These are phyloP conservation scores for Ochotona curzoniae DNA, from an alignment of 2,113 vertebrate species.

Conservation along the genomic window DNA sequence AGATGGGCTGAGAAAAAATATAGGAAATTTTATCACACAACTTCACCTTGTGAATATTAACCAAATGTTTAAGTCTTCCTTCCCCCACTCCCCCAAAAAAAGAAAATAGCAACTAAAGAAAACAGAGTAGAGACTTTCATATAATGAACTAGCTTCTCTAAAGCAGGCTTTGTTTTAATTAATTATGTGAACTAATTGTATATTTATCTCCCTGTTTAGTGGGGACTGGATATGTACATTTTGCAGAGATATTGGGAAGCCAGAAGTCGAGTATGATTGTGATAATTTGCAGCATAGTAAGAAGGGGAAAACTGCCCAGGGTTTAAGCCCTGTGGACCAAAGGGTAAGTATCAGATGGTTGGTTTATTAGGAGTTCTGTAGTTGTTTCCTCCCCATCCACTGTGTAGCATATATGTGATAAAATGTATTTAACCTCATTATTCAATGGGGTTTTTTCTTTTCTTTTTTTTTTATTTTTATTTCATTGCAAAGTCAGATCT, in stretches of 20 bases:
- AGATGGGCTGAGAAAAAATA: not conserved
- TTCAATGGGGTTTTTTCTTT: not conserved
- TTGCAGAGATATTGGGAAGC: conserved; percentile 94
- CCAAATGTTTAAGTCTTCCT: not conserved
- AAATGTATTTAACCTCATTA: not conserved
- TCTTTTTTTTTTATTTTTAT: too few relatives aligned
- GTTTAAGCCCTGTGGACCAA: conserved; percentile 94
- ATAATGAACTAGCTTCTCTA: not conserved
- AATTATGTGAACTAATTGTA: conserved; percentile 70
- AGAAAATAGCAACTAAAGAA: conserved; percentile 25
- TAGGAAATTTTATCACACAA: not conserved
- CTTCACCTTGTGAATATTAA: conserved; percentile 21
- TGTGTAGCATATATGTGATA: not conserved
- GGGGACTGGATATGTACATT: conserved; percentile 99
- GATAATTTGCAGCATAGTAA: conserved; percentile 93
- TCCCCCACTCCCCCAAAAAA: too few relatives aligned
- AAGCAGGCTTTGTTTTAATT: conserved; percentile 10
- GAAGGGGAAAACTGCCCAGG: conserved; percentile 91
- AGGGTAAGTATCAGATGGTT: conserved; percentile 87
- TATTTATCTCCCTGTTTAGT: conserved; percentile 84
- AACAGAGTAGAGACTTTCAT: not conserved
- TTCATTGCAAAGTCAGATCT: too few relatives aligned
- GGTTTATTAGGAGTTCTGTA: not conserved
- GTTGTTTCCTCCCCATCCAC: not conserved
- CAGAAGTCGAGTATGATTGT: conserved; percentile 97